Evolutionary conservation across 2,888 invertebrate genomes (phyloP), one percentile per base, ranked within the genome.

Genomic region (Euclidia mi): DNA sequence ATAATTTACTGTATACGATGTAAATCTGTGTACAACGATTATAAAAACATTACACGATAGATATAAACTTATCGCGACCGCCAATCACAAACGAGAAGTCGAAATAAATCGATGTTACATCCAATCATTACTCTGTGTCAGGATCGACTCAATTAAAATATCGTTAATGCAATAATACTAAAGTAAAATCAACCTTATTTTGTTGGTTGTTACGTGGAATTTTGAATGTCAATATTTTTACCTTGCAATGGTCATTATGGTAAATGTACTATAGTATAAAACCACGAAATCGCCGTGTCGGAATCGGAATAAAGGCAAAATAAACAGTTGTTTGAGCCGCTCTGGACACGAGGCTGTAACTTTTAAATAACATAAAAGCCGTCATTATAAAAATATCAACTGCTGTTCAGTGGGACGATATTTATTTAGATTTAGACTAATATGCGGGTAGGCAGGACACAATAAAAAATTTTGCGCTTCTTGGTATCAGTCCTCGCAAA

Each of bases 141-240:
- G 90, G 91, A 90, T 92, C 91, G 87, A 93, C 93, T 94, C 94
- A 94, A 94, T 94, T 94, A 94, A 94, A 94, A 94, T 94, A 94
- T 94, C 94, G 93, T 94, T 94, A 94, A 94, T 91, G 88, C 68
- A 70, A 65, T 60, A 73, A 72, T 81, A 81, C 71, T 79, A 75
- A 78, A 77, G 80, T 73, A 92, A 90, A 87, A 63, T 57, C 78
- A 71, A 90, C 91, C 84, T 83, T 91, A 85, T 52, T n/a, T 0
- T 0, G 1, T 18, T n/a, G 34, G 31, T 14, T 11, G 49, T 76
- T 87, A 86, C 80, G 89, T 64, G 58, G 64, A 74, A 79, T 88
- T 91, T 85, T 41, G 65, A 52, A 43, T 70, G 68, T 41, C 18
- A 48, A 45, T 51, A 59, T 65, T 78, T 85, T 81, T 86, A 88